Evolutionary conservation across 2,888 invertebrate genomes (phyloP), one percentile per base, ranked within the genome.

Genomic region (Theretra japonica): DNA sequence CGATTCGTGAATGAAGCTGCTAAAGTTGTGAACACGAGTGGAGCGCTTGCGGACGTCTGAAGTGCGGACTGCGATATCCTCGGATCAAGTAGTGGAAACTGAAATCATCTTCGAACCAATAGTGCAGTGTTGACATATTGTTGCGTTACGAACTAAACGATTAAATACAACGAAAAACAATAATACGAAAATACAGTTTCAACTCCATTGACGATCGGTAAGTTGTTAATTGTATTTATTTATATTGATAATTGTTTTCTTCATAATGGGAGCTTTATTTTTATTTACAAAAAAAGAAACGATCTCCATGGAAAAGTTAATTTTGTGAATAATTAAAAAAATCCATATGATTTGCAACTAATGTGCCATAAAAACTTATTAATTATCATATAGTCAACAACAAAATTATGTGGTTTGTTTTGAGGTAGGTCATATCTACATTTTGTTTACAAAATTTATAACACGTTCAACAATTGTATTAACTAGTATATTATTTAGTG

Each of bases 101-200:
- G 72, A 78, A 75, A 74, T 73, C 71, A 79, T 76, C 77, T 78
- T 79, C 78, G 79, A 79, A 77, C 78, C 77, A 76, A 65, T 76
- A 82, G 90, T 92, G 92, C 82, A 84, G 90, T 91, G 89, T 88
- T 87, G 83, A 86, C 81, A 79, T 85, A 86, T 81, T 77, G 73
- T 50, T 25, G 56, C 11, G 30, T 62, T n/a, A 5, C 53, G 56
- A 71, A 71, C 23, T 65, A 73, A 77, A 76, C 78, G 76, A 80
- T 79, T 75, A 72, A 75, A 74, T 73, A 77, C 62, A 72, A 77
- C 76, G 75, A 79, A 19, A 56, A 33, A 53, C 70, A 21, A 60
- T 56, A 33, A 71, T 17, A 53, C 65, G 33, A n/a, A 65, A 65
- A 65, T 23, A 33, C 53, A 33, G 33, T 53, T 53, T 5, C 19